Evolutionary conservation across 2,888 invertebrate genomes (phyloP), one percentile per base, ranked within the genome.

Genomic region (Stenichneumon culpator): DNA sequence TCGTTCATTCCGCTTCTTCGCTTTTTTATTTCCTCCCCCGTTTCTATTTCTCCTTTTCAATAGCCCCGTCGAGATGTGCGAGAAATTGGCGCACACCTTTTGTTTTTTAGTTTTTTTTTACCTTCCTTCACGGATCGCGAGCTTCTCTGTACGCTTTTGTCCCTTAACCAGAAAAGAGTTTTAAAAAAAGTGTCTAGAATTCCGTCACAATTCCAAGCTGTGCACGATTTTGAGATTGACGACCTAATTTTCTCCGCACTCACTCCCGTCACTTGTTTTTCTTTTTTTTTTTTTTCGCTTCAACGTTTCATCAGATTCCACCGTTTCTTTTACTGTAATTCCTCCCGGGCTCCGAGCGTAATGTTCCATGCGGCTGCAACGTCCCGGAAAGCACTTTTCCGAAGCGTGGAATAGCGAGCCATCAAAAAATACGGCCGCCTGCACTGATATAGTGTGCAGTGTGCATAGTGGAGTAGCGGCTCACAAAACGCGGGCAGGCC

Each of bases 291-390:
- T 52, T 77, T n/a, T 16, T 28, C 19, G 32, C 65, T 39, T 39
- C 11, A 77, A 63, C 60, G 60, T 63, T 63, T 63, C 60, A 63
- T 77, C 52, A 52, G 52, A 52, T 65, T 77, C 67, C 28, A 36
- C 65, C 47, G 52, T 77, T 77, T 77, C 77, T 67, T 67, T 67
- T 54, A 67, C 52, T 50, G 50, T 67, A 25, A 77, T 77, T 77
- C 28, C 60, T 32, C 39, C 39, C 39, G 39, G 28, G 36, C 63
- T n/a, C 0, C 14, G 44, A 3, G 11, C 74, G 4, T n/a, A 14
- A 9, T 11, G 25, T 11, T 39, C 68, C 25, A 14, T n/a, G 19
- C 69, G 19, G 77, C 16, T 54, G 25, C 77, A 52, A 52, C 22
- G 77, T 25, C 22, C 67, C 67, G 65, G 77, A 77, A 77, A 67